Base-by-base conservation (phyloP, 1,140 invertebrate genomes). In the Caenorhabditis brenneri region DNA sequence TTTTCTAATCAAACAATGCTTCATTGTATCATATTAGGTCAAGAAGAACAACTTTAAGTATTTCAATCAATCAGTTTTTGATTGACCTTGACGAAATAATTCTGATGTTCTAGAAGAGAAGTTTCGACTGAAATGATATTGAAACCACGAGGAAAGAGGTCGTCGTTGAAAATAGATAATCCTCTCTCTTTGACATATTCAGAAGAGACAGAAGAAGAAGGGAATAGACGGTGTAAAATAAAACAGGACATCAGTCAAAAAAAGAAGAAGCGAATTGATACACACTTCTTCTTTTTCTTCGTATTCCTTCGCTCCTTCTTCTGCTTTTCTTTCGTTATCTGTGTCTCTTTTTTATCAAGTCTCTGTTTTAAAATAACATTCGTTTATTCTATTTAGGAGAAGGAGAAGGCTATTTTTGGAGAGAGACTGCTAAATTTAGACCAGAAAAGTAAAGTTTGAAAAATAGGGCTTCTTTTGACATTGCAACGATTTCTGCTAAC, bases 171-270 rank as follows among this genome's bases (percentile, higher is more conserved):
- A 65, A 55, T 55, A 33, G 58, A 65, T 60, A 60, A 60, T 65
- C 58, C 58, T 65, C 58, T 65, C n/a, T 65, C 58, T 33, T 65
- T 65, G 58, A 65, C 24, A 55, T 55, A 55, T 55, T 55, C 53
- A 55, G 1, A 27, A 12, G 22, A 33, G 31, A 65, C 19, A 19
- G 10, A 33, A 33, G 31, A 19, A 19, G n/a, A n/a, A n/a, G 16
- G 31, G 15, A 36, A 22, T 33, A 5, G 58, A 12, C 9, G 19
- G 58, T 65, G 53, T 55, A 55, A 55, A 55, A 55, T 55, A 27
- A 27, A 55, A 55, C 53, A 55, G 53, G 53, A 55, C 53, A 55
- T 19, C 22, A n/a, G 53, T n/a, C 24, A 29, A 27, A 29, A 55
- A 15, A n/a, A n/a, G n/a, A n/a, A n/a, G n/a, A 55, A n/a, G n/a